Evolutionary conservation across 2,113 vertebrate genomes (phyloP).

Genomic region (Larimichthys polyactis): DNA sequence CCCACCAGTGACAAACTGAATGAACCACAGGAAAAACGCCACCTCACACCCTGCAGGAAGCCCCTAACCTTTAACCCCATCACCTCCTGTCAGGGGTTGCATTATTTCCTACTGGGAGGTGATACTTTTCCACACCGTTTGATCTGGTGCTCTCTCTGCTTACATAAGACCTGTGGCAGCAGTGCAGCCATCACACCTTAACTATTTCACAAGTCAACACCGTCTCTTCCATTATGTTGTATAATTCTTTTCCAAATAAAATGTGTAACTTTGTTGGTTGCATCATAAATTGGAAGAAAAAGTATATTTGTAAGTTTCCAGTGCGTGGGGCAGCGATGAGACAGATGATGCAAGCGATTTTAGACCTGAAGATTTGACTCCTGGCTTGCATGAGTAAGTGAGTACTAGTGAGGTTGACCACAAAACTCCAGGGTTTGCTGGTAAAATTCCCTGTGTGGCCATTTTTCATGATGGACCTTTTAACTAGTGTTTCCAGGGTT

Average conservation of each 20-base stretch:
- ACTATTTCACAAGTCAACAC: not conserved
- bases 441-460: not conserved
- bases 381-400: no score
- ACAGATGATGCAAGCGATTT: not conserved
- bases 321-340: not conserved
- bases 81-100: conserved; percentile 29
- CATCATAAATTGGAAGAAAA: not conserved
- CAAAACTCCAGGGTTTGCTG: not conserved
- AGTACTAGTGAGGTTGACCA: not conserved
- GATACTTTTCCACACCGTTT: conserved; percentile 43
- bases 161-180: not conserved
- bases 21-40: conserved; percentile 73
- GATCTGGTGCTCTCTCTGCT: conserved; percentile 10
- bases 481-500: not conserved
- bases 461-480: not conserved
- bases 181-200: not conserved
- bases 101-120: conserved; percentile 23
- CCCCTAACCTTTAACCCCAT: conserved; percentile 62
- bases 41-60: conserved; percentile 76
- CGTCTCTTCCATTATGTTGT: not conserved
- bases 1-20: conserved; percentile 67
- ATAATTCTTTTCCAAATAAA: not conserved
- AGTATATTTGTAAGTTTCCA: not conserved
- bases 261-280: not conserved
- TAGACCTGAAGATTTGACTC: not conserved